phyloP scores from a whole-genome alignment of 2,797 vertebrate genomes.

The Champsocephalus gunnari region DNA sequence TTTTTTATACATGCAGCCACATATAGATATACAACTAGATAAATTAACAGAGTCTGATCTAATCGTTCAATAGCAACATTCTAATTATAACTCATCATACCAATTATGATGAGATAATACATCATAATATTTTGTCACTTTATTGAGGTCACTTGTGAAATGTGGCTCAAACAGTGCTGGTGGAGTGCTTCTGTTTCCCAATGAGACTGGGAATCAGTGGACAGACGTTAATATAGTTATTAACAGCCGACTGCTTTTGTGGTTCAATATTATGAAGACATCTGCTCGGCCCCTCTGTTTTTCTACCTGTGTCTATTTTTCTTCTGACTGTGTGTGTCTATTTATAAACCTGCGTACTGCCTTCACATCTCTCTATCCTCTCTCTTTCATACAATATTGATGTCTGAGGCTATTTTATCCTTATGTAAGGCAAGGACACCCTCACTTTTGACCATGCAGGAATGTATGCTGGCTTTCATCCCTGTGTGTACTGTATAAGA shows the following conservation, averaged over 20 bases:
- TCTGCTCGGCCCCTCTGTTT: neutral
- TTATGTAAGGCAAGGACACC: conserved; percentile 55
- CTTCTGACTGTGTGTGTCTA: conserved; percentile 12
- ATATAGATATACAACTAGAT: no score
- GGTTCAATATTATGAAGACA: neutral
- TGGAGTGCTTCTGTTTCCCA: neutral
- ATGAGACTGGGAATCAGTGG: conserved; percentile 11
- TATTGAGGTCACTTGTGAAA: neutral
- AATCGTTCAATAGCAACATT: no score
- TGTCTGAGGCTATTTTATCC: conserved; percentile 44
- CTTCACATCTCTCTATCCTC: conserved; percentile 11
- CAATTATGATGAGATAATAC: no score
- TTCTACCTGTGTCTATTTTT: conserved; percentile 2
- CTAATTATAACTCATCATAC: no score
- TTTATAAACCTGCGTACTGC: conserved; percentile 29
- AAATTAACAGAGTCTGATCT: no score
- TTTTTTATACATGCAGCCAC: no score
- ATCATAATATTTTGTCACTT: no score
- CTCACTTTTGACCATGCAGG: conserved; percentile 30
- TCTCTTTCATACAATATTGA: conserved; percentile 69
- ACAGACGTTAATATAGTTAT: neutral
- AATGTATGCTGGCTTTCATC: neutral
- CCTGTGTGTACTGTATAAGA: neutral
- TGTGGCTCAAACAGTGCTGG: neutral
- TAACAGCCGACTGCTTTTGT: conserved; percentile 1